Conservation (phyloP, 1,140 invertebrate species). For the Drosophila quadrilineata region DNA sequence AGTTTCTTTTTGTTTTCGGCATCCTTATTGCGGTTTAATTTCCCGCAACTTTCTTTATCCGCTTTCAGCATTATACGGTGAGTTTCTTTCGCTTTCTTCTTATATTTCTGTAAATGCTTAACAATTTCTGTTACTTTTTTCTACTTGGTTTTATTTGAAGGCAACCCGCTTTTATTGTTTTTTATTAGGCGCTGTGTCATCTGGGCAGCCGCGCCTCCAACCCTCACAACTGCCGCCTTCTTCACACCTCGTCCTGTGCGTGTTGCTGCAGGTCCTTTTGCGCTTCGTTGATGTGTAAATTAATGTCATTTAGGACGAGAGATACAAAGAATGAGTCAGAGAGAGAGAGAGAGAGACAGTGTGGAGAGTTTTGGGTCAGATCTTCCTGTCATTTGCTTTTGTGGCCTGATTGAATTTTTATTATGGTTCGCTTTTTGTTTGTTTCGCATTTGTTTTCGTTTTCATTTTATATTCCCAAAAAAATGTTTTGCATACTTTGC, state of each 20-base stretch:
- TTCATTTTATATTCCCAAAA: conserved; percentile 43
- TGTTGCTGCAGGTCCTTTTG: conserved; percentile 20
- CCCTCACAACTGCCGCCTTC: conserved; percentile 25
- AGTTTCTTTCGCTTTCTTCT: conserved; percentile 5
- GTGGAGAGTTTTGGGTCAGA: conserved; percentile 56
- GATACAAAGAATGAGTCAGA: too few relatives aligned
- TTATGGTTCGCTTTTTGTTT: conserved; percentile 55
- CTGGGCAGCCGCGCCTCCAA: conserved; percentile 24
- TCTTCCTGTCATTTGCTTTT: conserved; percentile 45
- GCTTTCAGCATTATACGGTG: conserved; percentile 10
- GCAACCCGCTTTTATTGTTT: conserved; percentile 47
- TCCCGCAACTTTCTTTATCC: conserved; percentile 3
- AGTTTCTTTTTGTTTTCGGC: background rate
- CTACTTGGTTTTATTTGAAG: conserved; percentile 3
- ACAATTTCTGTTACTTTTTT: conserved; percentile 54
- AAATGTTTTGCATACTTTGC: conserved; percentile 55
- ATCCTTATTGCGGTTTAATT: background rate
- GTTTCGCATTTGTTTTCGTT: conserved; percentile 37
- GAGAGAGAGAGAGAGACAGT: too few relatives aligned
- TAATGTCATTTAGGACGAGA: conserved; percentile 77
- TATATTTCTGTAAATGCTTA: conserved; percentile 36
- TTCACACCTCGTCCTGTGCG: background rate
- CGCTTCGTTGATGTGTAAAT: conserved; percentile 77
- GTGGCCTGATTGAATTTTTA: conserved; percentile 73
- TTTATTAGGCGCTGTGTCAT: conserved; percentile 70